Base-by-base conservation (phyloP, 2,797 vertebrate genomes). In the Typhlichthys subterraneus region DNA sequence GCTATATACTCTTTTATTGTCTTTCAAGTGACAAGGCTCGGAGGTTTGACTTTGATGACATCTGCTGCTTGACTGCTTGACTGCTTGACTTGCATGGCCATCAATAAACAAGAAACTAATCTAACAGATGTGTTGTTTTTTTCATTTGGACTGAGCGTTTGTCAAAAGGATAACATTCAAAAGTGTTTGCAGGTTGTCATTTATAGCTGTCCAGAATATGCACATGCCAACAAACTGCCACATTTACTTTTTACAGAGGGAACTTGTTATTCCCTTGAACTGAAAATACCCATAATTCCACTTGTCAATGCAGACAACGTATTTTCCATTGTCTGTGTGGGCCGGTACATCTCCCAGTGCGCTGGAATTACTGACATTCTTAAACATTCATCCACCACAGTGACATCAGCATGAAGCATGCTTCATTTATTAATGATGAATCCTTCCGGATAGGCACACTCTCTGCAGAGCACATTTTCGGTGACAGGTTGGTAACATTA, bases 341-440 rank as follows among this genome's bases (percentile, higher is more conserved):
- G 29, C 14, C 29, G 53, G 17, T 52, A 50, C 0, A 12, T 61
- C 45, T 62, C 19, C 7, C 19, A 23, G 49, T 53, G 49, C 12
- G 42, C 58, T 3, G 1, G 23, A 60, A 65, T 69, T 63, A 65
- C 50, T 68, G 58, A 45, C 67, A 62, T 62, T 64, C 38, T 45
- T 53, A 65, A 60, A 48, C 46, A 60, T 46, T 63, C 63, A 75
- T 63, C 38, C 33, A 7, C 51, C 2, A 7, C 17, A 14, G 29
- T 71, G 61, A 71, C 45, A 48, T 53, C 10, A 33, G 13, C 47
- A 2, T 49, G 17, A 51, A 53, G 15, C 59, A 45, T 19, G 62
- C 61, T 52, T 66, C 45, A 42, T 66, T 76, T 76, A 75, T 65
- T 61, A 69, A 79, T 73, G 61, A 19, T 23, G 53, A 80, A 71